Base-by-base conservation (phyloP, 1,140 invertebrate species). In the Probaryconus sp. region DNA sequence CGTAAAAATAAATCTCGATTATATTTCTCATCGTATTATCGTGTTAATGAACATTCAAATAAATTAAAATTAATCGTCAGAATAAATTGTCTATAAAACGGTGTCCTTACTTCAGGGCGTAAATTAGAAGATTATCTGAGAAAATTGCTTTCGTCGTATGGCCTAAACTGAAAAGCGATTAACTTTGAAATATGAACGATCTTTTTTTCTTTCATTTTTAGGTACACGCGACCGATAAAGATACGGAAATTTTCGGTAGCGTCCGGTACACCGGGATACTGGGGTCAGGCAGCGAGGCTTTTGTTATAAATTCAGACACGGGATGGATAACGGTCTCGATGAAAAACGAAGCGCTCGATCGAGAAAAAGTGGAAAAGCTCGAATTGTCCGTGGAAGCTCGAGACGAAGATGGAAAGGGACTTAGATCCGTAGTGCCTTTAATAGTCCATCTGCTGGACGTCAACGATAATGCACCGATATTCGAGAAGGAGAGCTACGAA, bases 381-480 rank as follows among this genome's bases (percentile, higher is more conserved):
- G 91, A 91, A 80, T 89, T 97, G 64, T 91, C 91, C 61, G 91
- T 97, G 14, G 94, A 96, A 88, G 96, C 96, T 16, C 90, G 92
- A 73, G 96, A 97, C 84, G 93, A 94, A 81, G 91, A 93, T 75
- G 95, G 95, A 11, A 89, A 91, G 72, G 96, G 95, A 17, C 91
- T 94, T 74, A 90, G 89, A 55, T 92, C 93, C 10, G 90, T 89
- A 24, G 92, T 94, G 47, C 90, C 91, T 55, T 89, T 97, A 35
- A 90, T 93, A 50, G 91, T 96, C 67, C 63, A 74, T 83, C 86
- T 96, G 37, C 83, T 94, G 58, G 95, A 97, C 85, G 92, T 96
- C 10, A 97, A 97, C 84, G 96, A 97, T 82, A 93, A 97, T 83
- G 89, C 91, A 35, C 96, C 96, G 10, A 87, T 91, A 45, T 98